Conservation (phyloP, 2,797 vertebrate genomes). For the Cebuella pygmaea region DNA sequence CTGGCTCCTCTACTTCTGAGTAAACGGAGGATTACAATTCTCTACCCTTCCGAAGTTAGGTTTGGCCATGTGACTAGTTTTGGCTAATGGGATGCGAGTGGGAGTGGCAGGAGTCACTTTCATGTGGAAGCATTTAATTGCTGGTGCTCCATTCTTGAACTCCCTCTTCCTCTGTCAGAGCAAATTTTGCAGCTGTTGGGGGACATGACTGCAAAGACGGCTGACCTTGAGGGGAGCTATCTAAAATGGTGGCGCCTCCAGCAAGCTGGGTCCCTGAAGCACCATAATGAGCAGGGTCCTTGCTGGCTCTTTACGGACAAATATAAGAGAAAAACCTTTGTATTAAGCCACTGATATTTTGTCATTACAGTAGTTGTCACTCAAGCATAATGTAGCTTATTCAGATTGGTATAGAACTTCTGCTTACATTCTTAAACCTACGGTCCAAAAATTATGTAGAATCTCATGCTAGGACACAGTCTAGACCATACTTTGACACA, state of each 20-base stretch:
- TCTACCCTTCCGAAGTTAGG: background rate
- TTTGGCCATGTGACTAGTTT: background rate
- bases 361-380: background rate
- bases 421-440: background rate
- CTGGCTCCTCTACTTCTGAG: background rate
- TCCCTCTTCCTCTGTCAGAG: background rate
- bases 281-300: background rate
- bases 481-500: background rate
- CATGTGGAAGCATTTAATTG: background rate
- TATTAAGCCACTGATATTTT: background rate
- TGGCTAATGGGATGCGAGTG: background rate
- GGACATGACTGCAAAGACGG: background rate
- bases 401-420: background rate
- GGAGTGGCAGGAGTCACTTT: background rate
- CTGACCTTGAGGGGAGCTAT: background rate
- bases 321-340: background rate
- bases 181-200: background rate
- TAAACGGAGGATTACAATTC: background rate
- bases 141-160: background rate
- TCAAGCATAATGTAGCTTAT: background rate
- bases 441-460: background rate
- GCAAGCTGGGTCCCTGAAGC: background rate
- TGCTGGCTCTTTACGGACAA: background rate
- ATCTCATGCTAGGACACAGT: background rate
- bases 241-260: background rate